Evolutionary conservation across 2,888 invertebrate species (phyloP).

Genomic region (Drosophila greeni): DNA sequence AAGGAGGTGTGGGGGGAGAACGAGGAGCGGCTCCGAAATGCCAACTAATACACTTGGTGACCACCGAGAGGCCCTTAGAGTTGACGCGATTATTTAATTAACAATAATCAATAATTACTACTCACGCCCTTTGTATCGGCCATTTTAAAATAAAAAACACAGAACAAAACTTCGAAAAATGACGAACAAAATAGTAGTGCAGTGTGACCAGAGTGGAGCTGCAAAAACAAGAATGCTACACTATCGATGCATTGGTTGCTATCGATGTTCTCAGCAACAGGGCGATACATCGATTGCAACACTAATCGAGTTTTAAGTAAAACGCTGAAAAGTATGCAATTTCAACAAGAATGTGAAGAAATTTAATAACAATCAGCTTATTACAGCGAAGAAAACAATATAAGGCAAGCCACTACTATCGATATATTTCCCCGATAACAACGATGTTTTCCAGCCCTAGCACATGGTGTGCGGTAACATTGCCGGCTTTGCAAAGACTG

Average conservation of each 20-base stretch:
- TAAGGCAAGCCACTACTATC: not conserved
- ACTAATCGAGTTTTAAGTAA: not conserved
- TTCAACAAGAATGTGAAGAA: not conserved
- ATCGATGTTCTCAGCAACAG: not conserved
- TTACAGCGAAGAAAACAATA: too few species aligned
- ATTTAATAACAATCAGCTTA: too few species aligned
- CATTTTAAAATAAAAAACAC: conserved; percentile 73
- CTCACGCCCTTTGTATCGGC: conserved; percentile 77
- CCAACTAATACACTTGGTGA: not conserved
- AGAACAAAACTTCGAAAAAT: conserved; percentile 50
- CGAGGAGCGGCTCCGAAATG: conserved; percentile 9
- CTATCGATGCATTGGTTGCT: not conserved
- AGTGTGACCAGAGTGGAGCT: conserved; percentile 9
- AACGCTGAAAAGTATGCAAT: not conserved
- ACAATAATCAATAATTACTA: conserved; percentile 40
- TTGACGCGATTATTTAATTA: not conserved
- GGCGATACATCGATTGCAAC: not conserved
- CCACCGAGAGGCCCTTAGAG: not conserved
- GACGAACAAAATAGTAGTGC: conserved; percentile 62
- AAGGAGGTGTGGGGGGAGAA: conserved; percentile 5
- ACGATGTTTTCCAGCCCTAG: conserved; percentile 2
- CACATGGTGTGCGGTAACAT: conserved; percentile 52
- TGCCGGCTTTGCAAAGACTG: conserved; percentile 23
- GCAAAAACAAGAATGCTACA: not conserved
- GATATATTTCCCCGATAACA: not conserved